phyloP scores from a whole-genome alignment of 2,888 invertebrate species.

The Diarsia brunnea region DNA sequence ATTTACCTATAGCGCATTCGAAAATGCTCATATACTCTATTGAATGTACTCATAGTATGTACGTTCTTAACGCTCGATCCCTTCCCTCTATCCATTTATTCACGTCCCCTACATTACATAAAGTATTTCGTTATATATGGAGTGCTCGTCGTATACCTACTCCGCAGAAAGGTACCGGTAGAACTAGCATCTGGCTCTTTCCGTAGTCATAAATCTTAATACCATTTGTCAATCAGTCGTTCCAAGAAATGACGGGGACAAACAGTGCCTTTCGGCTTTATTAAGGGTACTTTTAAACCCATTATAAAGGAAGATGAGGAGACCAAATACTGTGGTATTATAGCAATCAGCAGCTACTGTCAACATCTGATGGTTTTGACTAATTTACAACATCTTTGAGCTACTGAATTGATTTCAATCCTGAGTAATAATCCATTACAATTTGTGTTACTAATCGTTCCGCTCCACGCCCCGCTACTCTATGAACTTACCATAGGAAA shows the following conservation, averaged over 20 bases:
- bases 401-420: too few relatives aligned
- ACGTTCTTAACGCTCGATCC: background rate
- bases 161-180: background rate
- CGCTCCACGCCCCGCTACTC: background rate
- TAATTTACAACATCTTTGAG: too few relatives aligned
- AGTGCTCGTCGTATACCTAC: background rate
- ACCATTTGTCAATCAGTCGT: background rate
- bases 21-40: background rate
- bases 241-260: too few relatives aligned
- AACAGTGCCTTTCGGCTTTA: too few relatives aligned
- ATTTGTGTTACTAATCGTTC: background rate
- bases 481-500: background rate
- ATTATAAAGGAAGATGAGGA: background rate
- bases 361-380: background rate
- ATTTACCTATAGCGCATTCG: too few relatives aligned
- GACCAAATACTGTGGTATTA: background rate
- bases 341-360: background rate
- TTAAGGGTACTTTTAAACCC: too few relatives aligned
- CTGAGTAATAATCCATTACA: too few relatives aligned
- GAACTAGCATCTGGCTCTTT: background rate
- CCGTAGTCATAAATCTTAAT: conserved; percentile 11
- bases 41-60: background rate
- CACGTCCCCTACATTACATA: conserved; percentile 1
- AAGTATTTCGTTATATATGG: conserved; percentile 16
- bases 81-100: conserved; percentile 1